Percentiles rank a stretch among this genome's conserved stretches.
Evolutionary conservation across 2,888 invertebrate species (phyloP).

Genomic region (Thereva nobilitata): DNA sequence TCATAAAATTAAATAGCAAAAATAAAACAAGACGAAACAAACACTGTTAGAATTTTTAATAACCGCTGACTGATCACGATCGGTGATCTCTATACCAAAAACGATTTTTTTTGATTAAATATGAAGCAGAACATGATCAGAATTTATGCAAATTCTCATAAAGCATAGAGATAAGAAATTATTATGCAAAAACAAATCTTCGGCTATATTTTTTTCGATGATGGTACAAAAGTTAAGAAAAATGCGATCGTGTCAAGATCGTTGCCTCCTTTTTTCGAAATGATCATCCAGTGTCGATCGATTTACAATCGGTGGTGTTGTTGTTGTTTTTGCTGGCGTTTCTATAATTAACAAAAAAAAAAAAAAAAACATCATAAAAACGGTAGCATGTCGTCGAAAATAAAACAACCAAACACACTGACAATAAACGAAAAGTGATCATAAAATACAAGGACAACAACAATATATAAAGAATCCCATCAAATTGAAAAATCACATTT

Average conservation of each 20-base stretch:
- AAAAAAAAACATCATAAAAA: constrained; percentile 7
- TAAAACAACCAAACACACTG: constrained; percentile 9
- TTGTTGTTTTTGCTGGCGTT: background rate
- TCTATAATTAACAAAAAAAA: constrained; percentile 23
- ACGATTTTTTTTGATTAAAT: too few relatives aligned
- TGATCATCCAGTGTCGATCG: constrained; percentile 14
- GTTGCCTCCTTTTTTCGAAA: background rate
- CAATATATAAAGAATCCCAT: constrained; percentile 4
- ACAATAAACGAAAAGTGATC: constrained; percentile 11
- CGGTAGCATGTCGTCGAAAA: constrained; percentile 10
- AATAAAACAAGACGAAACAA: too few relatives aligned
- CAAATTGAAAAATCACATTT: constrained; percentile 34
- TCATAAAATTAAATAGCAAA: too few relatives aligned
- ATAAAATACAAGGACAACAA: constrained; percentile 14
- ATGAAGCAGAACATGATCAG: too few relatives aligned
- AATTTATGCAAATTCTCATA: too few relatives aligned
- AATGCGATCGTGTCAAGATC: background rate
- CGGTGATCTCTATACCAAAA: too few relatives aligned
- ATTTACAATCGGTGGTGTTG: constrained; percentile 5
- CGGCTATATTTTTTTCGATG: too few relatives aligned
- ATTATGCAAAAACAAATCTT: too few relatives aligned
- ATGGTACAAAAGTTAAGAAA: too few relatives aligned
- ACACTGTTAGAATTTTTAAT: too few relatives aligned
- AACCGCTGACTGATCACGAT: too few relatives aligned
- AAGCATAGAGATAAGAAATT: too few relatives aligned